Base-by-base conservation (phyloP, 1,140 invertebrate species). In the Sitobion miscanthi region DNA sequence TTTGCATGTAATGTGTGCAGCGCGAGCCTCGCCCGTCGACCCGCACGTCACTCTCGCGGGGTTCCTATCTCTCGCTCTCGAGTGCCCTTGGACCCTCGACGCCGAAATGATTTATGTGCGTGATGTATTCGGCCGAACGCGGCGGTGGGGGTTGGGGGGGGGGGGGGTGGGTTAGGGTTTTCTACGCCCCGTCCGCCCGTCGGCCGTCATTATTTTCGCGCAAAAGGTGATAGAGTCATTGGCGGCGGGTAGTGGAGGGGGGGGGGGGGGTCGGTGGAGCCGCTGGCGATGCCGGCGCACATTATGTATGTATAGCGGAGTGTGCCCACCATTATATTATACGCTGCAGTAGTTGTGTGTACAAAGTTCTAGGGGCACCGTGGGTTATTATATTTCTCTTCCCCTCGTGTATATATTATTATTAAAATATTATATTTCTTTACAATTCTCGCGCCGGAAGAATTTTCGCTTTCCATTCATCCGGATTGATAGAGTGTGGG, bases 131-230 rank as follows among this genome's bases (percentile, higher is more conserved):
- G 45, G 38, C 23, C 85, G 86, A n/a, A 49, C 2, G 23, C 14
- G 38, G 25, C 52, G 35, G 57, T 11, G 54, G 14, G 14, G 52
- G 4, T 38, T 38, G 90, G n/a, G 30, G 30, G 38, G 7, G 4
- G 42, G 42, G 1, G 42, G 2, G 0, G 25, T 25, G 42, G 83
- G 38, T 8, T 8, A 38, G 38, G 38, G 35, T 77, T 91, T 82
- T 69, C 30, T 42, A 11, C 35, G 17, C 30, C 21, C n/a, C 30
- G 11, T 30, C 9, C 9, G 14, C 11, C 42, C 25, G 4, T 11
- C 30, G 8, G n/a, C n/a, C 90, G 62, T 91, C 90, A 91, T 91
- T 91, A 91, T 91, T 77, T 91, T 91, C 62, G 30, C 45, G 30
- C 90, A 45, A 91, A 86, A 85, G 83, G 83, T 85, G 83, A 38